Conservation (phyloP, 2,888 invertebrate species). For the Agonopterix arenella region DNA sequence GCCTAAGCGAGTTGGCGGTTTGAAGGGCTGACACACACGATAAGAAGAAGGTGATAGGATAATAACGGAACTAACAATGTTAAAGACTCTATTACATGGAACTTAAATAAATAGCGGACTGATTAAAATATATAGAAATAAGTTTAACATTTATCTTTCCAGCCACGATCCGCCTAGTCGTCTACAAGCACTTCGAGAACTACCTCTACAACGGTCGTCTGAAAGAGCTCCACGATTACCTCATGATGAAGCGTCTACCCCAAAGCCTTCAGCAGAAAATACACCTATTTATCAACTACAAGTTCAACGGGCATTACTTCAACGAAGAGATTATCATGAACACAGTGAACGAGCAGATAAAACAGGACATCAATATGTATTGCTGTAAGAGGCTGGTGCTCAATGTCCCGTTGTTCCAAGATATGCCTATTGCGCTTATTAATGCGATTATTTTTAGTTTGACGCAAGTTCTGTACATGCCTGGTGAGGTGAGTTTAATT, state of each 20-base stretch:
- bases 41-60: too few relatives aligned
- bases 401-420: slow-evolving; percentile 71
- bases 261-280: slow-evolving; percentile 36
- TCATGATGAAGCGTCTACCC: slow-evolving; percentile 36
- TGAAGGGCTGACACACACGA: too few relatives aligned
- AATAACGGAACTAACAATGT: too few relatives aligned
- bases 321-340: slow-evolving; percentile 39
- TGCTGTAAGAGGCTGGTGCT: slow-evolving; percentile 72
- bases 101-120: too few relatives aligned
- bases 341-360: slow-evolving; percentile 56
- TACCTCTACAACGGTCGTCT: slow-evolving; percentile 36
- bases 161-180: slow-evolving; percentile 25
- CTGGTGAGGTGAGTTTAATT: slow-evolving; percentile 59
- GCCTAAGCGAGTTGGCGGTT: too few relatives aligned
- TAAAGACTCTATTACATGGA: too few relatives aligned
- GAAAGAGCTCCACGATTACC: slow-evolving; percentile 38
- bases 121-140: too few relatives aligned
- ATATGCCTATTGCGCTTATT: slow-evolving; percentile 65
- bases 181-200: slow-evolving; percentile 32
- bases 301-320: slow-evolving; percentile 44
- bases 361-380: slow-evolving; percentile 74
- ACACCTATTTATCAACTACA: slow-evolving; percentile 40
- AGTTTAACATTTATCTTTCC: too few relatives aligned
- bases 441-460: slow-evolving; percentile 69
- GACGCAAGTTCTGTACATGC: slow-evolving; percentile 71